Evolutionary conservation across 2,888 invertebrate genomes (phyloP), one percentile per base, ranked within the genome.

Genomic region (Argyresthia albistria): DNA sequence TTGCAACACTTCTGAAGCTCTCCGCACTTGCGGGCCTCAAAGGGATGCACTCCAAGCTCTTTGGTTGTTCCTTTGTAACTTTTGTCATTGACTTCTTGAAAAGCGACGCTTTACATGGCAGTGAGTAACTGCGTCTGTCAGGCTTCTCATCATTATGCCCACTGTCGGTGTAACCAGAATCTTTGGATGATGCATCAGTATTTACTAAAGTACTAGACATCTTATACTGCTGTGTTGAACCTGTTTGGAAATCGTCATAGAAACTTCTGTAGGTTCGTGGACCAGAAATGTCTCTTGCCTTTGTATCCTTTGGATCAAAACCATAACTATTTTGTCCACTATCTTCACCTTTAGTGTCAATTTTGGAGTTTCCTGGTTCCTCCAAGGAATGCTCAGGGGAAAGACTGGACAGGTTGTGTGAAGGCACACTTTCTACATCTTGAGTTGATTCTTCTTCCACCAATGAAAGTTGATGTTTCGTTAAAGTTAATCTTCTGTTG

Each of bases 401-500:
- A 39, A 80, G 60, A 54, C 77, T 81, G 1, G 70, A 61, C 54
- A 73, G 56, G 48, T 76, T 76, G 52, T 83, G 81, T 7, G 83
- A 83, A 14, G 78, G 78, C 1, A 75, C 70, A 63, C 81, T 83
- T 39, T 88, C 88, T 12, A 84, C 59, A 55, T 88, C 88, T 65
- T 88, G 88, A 3, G 76, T 77, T 0, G 86, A 87, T 60, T 88
- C 88, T 60, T 88, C 88, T 71, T 88, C 88, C 3, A 88, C 88
- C 55, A 88, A 64, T 2, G 88, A 88, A 0, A 88, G 63, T 57
- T 88, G 86, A 57, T 86, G 81, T 58, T 80, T 83, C 3, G 76
- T 80, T 35, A 73, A 57, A 11, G 68, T 69, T 3, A 80, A 61
- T 39, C 76, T 70, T 45, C 66, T 73, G 4, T 73, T 70, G 55